These are phyloP conservation scores for Micrastur ruficollis DNA, from an alignment of 2,797 vertebrate genomes.

Conservation along the genomic window DNA sequence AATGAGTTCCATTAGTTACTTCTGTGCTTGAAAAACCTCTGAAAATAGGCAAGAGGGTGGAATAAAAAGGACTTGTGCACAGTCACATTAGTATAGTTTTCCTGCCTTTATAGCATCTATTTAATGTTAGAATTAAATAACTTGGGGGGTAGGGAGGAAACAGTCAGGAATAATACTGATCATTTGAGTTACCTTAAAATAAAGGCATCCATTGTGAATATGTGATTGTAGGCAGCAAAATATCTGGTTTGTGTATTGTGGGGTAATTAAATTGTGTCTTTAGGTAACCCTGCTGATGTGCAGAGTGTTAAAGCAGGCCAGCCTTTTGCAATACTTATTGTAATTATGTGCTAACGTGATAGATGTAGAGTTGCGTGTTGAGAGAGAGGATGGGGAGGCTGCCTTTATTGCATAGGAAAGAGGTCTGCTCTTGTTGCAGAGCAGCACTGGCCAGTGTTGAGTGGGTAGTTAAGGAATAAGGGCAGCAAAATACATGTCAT, in stretches of 20 bases:
- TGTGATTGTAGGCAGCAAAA: not conserved
- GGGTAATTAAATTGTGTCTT: not conserved
- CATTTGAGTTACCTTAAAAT: not conserved
- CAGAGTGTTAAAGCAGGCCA: not conserved
- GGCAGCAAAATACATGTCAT: not conserved
- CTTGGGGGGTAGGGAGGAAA: accelerated
- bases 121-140: not conserved
- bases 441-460: not conserved
- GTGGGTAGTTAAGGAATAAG: not conserved
- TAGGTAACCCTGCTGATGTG: not conserved
- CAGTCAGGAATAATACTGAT: not conserved
- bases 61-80: not conserved
- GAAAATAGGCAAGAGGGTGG: not conserved
- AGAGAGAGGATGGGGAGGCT: too few relatives aligned
- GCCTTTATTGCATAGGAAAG: not conserved
- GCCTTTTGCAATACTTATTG: not conserved
- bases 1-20: not conserved
- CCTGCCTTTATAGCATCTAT: not conserved
- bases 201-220: not conserved
- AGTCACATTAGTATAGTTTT: not conserved
- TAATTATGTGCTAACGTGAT: not conserved
- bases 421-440: not conserved
- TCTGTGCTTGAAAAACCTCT: not conserved
- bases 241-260: accelerated
- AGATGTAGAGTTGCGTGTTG: not conserved